Evolutionary conservation across 2,888 invertebrate genomes (phyloP).

Genomic region (Tholera decimalis): DNA sequence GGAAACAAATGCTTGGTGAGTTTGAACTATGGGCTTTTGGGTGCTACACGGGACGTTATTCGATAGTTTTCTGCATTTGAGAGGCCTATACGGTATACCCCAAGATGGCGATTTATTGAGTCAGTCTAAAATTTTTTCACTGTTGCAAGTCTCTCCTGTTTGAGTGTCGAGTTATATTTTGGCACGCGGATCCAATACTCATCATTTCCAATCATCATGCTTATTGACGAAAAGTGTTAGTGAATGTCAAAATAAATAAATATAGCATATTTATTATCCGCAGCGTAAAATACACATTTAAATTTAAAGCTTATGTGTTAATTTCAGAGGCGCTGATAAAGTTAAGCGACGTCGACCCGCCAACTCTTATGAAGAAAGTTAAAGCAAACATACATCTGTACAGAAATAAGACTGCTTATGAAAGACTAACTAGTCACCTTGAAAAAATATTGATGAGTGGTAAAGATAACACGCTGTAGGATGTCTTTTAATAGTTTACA

Average conservation of each 20-base stretch:
- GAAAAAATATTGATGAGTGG: conserved; percentile 70
- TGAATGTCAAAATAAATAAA: too few relatives aligned
- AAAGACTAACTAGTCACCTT: conserved; percentile 81
- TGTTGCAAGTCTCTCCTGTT: too few relatives aligned
- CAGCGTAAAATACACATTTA: too few relatives aligned
- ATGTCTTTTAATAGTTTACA: not conserved
- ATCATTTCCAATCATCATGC: too few relatives aligned
- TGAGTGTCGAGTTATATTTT: too few relatives aligned
- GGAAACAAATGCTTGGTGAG: conserved; percentile 92
- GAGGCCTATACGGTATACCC: too few relatives aligned
- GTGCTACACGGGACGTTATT: not conserved
- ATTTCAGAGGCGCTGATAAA: conserved; percentile 89
- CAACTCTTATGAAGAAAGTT: conserved; percentile 91
- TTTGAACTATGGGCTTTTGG: conserved; percentile 4
- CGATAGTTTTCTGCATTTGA: too few relatives aligned
- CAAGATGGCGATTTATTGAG: too few relatives aligned
- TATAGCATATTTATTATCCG: too few relatives aligned
- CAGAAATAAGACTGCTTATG: conserved; percentile 91
- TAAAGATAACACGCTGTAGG: not conserved
- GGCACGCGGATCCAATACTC: too few relatives aligned
- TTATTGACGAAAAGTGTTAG: too few relatives aligned
- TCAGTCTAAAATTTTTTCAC: too few relatives aligned
- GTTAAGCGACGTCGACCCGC: conserved; percentile 90
- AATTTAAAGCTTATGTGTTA: conserved; percentile 13
- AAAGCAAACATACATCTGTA: conserved; percentile 91